These are phyloP conservation scores for Cynoglossus semilaevis DNA, from an alignment of 2,113 vertebrate species.

Conservation along the genomic window DNA sequence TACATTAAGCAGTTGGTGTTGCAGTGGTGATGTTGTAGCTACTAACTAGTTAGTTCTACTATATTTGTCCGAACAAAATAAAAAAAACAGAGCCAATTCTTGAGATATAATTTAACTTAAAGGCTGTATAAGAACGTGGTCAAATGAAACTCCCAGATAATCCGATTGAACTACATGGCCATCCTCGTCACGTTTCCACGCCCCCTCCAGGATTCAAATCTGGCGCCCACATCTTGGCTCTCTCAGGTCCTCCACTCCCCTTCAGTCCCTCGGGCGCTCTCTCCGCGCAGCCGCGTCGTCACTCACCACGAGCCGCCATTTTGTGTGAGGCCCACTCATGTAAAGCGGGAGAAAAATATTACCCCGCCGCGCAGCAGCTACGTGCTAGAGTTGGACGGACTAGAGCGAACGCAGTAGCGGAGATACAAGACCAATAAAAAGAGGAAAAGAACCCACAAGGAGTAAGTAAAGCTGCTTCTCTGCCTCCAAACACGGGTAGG, in stretches of 20 bases:
- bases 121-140: no score
- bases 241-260: constrained; percentile 35
- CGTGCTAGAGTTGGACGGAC: constrained; percentile 26
- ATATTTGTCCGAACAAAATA: no score
- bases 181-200: constrained; percentile 8
- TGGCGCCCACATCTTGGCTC: constrained; percentile 53
- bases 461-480: constrained; percentile 73
- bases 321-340: constrained; percentile 84
- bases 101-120: no score
- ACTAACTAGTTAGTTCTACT: no score
- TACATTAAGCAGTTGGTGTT: no score
- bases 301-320: constrained; percentile 81
- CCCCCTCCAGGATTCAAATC: constrained; percentile 65
- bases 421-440: constrained; percentile 46
- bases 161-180: background rate
- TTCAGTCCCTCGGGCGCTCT: constrained; percentile 8
- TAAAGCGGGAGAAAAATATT: constrained; percentile 81
- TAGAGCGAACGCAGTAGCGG: constrained; percentile 22
- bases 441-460: constrained; percentile 47
- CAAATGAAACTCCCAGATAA: no score
- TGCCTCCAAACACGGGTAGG: constrained; percentile 71
- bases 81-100: no score
- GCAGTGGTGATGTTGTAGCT: no score
- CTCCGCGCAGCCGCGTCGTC: constrained; percentile 78
- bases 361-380: constrained; percentile 53